phyloP scores from a whole-genome alignment of 2,113 vertebrate genomes.

The Oryzias melastigma region DNA sequence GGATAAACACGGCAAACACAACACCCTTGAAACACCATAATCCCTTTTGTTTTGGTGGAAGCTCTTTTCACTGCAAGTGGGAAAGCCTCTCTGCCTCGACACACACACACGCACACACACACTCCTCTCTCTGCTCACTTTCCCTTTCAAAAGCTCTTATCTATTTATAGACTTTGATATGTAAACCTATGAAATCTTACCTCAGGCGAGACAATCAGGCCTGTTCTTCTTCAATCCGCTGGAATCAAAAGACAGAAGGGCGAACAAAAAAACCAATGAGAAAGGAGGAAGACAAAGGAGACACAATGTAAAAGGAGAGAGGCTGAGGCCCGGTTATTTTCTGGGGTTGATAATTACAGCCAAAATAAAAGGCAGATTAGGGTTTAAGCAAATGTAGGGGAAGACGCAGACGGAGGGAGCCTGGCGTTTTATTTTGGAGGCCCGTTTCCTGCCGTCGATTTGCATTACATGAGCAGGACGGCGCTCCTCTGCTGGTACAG shows the following conservation, averaged over 20 bases:
- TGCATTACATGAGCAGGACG: slow-evolving; percentile 48
- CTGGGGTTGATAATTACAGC: slow-evolving; percentile 72
- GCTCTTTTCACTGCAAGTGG: slow-evolving; percentile 70
- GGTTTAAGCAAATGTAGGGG: slow-evolving; percentile 58
- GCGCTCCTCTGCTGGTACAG: slow-evolving; percentile 37
- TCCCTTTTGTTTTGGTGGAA: slow-evolving; percentile 79
- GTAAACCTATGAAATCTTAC: slow-evolving; percentile 81
- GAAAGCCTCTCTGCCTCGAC: slow-evolving; percentile 64
- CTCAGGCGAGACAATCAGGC: slow-evolving; percentile 77
- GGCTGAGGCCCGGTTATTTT: slow-evolving; percentile 59
- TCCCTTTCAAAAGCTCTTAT: slow-evolving; percentile 77
- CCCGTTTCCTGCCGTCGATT: slow-evolving; percentile 53
- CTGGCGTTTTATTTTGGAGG: slow-evolving; percentile 62
- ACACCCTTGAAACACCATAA: slow-evolving; percentile 77
- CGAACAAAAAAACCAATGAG: slow-evolving; percentile 65
- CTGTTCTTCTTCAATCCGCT: slow-evolving; percentile 74
- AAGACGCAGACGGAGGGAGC: slow-evolving; percentile 57
- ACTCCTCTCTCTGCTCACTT: slow-evolving; percentile 58
- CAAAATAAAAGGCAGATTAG: slow-evolving; percentile 73
- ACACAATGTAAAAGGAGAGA: slow-evolving; percentile 66
- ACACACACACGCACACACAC: slow-evolving; percentile 33
- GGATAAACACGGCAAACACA: slow-evolving; percentile 76
- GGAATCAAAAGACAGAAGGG: slow-evolving; percentile 75
- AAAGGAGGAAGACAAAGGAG: slow-evolving; percentile 69
- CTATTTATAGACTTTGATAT: slow-evolving; percentile 83